These are phyloP conservation scores for Nothoprocta perdicaria DNA, from an alignment of 2,113 vertebrate species.

Conservation along the genomic window DNA sequence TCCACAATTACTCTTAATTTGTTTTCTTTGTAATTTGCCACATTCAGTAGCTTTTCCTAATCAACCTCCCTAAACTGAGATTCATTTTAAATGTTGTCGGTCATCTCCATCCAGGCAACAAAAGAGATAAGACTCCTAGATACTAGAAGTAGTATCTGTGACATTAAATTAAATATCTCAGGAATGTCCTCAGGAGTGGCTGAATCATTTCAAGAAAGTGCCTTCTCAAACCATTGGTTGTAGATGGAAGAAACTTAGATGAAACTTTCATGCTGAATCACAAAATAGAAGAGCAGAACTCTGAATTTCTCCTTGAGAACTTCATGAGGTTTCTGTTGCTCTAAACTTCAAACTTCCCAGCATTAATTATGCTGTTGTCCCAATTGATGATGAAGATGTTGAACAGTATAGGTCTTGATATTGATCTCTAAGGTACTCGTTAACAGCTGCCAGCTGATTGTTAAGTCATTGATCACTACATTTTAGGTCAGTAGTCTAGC, in stretches of 20 bases:
- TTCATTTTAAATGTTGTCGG: not conserved
- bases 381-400: not conserved
- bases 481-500: not conserved
- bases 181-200: not conserved
- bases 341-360: not conserved
- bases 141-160: not conserved
- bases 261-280: not conserved
- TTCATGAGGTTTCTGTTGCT: not conserved
- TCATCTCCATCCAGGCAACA: not conserved
- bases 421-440: not conserved
- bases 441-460: not conserved
- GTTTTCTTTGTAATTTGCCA: not conserved
- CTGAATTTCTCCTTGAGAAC: not conserved
- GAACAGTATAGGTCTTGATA: not conserved
- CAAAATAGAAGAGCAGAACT: not conserved
- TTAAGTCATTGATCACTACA: rapidly evolving
- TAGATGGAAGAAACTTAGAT: not conserved
- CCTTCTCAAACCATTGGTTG: not conserved
- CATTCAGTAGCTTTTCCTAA: not conserved
- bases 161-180: not conserved
- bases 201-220: not conserved
- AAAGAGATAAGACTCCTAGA: not conserved
- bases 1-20: not conserved
- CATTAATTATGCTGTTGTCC: not conserved
- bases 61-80: not conserved